phyloP scores from a whole-genome alignment of 2,113 vertebrate genomes.

The Odocoileus hemionus region DNA sequence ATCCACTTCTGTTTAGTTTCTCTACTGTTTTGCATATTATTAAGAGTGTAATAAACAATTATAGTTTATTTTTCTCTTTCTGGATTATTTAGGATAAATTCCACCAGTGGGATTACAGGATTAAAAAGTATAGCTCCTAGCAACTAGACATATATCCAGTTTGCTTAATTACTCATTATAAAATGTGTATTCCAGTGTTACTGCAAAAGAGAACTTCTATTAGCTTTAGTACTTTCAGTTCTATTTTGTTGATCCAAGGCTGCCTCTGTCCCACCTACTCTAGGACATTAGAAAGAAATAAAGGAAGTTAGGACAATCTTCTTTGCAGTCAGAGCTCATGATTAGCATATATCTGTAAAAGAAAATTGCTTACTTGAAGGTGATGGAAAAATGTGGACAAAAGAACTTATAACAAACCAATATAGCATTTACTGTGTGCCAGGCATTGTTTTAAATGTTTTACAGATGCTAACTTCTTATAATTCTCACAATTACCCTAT shows the following conservation, averaged over 20 bases:
- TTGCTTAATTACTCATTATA: background rate
- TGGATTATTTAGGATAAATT: background rate
- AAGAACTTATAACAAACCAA: background rate
- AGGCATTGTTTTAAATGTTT: background rate
- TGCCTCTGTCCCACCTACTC: background rate
- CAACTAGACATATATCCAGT: background rate
- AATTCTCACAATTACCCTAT: background rate
- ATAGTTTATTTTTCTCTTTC: conserved; percentile 8
- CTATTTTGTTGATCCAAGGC: background rate
- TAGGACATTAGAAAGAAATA: background rate
- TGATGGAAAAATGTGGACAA: background rate
- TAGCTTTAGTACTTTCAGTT: background rate
- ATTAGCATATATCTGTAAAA: background rate
- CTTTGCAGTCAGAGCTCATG: background rate
- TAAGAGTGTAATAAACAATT: background rate
- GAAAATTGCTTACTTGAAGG: background rate
- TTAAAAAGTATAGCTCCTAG: background rate
- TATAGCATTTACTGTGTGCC: background rate
- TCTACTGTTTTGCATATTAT: background rate
- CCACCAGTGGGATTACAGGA: background rate
- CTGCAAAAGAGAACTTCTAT: background rate
- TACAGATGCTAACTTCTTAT: background rate
- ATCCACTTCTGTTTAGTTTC: background rate
- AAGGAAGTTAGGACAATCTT: background rate
- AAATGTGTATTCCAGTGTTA: background rate